phyloP scores from a whole-genome alignment of 2,888 invertebrate genomes.

The Drosophila acutilabella region DNA sequence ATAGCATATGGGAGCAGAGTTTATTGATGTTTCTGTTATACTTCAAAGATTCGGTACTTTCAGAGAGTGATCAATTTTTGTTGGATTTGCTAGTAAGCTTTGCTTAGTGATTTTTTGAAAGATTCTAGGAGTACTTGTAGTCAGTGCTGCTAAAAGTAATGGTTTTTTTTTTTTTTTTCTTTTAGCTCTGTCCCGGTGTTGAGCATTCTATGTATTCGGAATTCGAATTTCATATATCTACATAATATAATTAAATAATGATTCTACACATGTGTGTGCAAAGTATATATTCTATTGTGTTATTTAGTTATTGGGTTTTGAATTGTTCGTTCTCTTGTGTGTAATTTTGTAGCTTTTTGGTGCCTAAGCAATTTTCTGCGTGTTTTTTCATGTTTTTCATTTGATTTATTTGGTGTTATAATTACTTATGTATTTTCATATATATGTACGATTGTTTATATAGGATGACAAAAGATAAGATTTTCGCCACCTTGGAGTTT shows the following conservation, averaged over 20 bases:
- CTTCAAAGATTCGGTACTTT: slow-evolving; percentile 5
- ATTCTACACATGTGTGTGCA: slow-evolving; percentile 46
- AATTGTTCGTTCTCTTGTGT: slow-evolving; percentile 59
- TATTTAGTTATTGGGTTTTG: slow-evolving; percentile 56
- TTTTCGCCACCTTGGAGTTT: slow-evolving; percentile 20
- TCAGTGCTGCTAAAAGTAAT: slow-evolving; percentile 28
- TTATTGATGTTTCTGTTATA: slow-evolving; percentile 13
- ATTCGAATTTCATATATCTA: slow-evolving; percentile 39
- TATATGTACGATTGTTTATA: slow-evolving; percentile 20
- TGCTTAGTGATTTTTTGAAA: slow-evolving; percentile 41
- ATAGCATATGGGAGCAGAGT: slow-evolving; percentile 25
- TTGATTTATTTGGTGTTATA: slow-evolving; percentile 35
- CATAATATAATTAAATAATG: slow-evolving; percentile 35
- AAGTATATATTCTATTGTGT: slow-evolving; percentile 56
- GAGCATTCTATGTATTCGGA: slow-evolving; percentile 41
- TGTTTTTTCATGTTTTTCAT: slow-evolving; percentile 60
- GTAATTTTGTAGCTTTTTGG: slow-evolving; percentile 78
- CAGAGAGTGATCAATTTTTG: slow-evolving; percentile 4
- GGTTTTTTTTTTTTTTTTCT: slow-evolving; percentile 7
- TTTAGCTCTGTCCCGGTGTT: slow-evolving; percentile 31
- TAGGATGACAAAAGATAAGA: slow-evolving; percentile 52
- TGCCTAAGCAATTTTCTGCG: slow-evolving; percentile 80
- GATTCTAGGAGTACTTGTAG: slow-evolving; percentile 30
- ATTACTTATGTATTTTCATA: slow-evolving; percentile 18
- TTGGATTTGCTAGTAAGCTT: slow-evolving; percentile 42